These are phyloP conservation scores for Arctocebus calabarensis DNA, from an alignment of 2,797 vertebrate species.

Conservation along the genomic window DNA sequence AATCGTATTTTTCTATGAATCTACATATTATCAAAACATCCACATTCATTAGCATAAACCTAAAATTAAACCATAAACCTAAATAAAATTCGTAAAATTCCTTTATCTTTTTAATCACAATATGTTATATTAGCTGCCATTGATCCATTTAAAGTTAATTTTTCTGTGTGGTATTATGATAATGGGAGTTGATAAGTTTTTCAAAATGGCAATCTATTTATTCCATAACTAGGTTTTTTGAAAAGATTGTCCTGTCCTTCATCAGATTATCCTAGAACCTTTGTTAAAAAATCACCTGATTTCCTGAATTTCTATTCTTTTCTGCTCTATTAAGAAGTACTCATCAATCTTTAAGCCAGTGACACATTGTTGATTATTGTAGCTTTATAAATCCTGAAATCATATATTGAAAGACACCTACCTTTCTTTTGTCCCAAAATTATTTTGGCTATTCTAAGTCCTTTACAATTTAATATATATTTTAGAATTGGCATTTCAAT, in stretches of 20 bases:
- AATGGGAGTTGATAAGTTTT: neutral
- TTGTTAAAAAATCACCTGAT: neutral
- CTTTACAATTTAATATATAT: slow-evolving; percentile 49
- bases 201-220: neutral
- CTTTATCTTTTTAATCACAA: slow-evolving; percentile 21
- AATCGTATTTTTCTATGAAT: slow-evolving; percentile 46
- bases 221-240: neutral
- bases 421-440: neutral
- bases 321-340: neutral
- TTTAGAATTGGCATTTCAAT: neutral
- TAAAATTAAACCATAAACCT: too few relatives aligned
- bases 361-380: neutral
- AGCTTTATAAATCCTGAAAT: neutral
- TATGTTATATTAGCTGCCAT: neutral
- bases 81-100: too few relatives aligned
- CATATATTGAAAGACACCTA: neutral
- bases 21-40: neutral
- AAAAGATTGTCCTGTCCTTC: neutral
- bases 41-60: slow-evolving; percentile 12
- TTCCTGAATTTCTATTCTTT: neutral
- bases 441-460: neutral
- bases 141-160: neutral
- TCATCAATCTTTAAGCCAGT: neutral
- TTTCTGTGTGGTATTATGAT: neutral
- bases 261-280: neutral